A percentile compares a stretch with the other conserved stretches of the same genome.
Evolutionary conservation across 2,888 invertebrate species (phyloP).

Genomic region (Tipula vernalis): DNA sequence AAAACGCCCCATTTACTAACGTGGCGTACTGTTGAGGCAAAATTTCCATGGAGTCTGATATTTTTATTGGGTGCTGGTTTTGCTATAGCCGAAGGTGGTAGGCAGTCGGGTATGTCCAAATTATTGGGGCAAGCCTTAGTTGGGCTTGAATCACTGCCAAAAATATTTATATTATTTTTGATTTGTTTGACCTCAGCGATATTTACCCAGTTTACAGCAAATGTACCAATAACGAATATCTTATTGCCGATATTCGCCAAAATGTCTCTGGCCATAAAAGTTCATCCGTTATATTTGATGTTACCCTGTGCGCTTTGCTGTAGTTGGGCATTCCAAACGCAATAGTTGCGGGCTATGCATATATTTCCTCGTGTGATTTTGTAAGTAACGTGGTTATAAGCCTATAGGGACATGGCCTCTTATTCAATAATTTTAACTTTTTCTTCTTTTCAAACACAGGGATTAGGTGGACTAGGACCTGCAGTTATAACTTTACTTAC

Average conservation of each 20-base stretch:
- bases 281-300: slow-evolving; percentile 83
- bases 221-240: slow-evolving; percentile 82
- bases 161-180: slow-evolving; percentile 54
- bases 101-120: slow-evolving; percentile 61
- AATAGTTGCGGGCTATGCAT: slow-evolving; percentile 73
- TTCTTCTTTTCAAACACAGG: no score
- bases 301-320: slow-evolving; percentile 78
- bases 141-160: slow-evolving; percentile 49
- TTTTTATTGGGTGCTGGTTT: slow-evolving; percentile 82
- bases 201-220: slow-evolving; percentile 81
- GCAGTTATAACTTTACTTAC: no score
- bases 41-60: slow-evolving; percentile 83
- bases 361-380: slow-evolving; percentile 68
- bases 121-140: slow-evolving; percentile 60
- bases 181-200: slow-evolving; percentile 63
- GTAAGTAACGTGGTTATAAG: neutral
- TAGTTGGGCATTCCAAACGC: slow-evolving; percentile 87
- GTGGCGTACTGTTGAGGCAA: slow-evolving; percentile 74
- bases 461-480: no score
- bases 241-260: slow-evolving; percentile 72
- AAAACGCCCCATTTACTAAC: slow-evolving; percentile 61
- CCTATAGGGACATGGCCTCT: no score
- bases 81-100: slow-evolving; percentile 77
- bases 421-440: no score
- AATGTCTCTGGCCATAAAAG: slow-evolving; percentile 53